These are phyloP conservation scores for Sebastes aleutianus DNA, from an alignment of 2,797 vertebrate genomes.

Conservation along the genomic window DNA sequence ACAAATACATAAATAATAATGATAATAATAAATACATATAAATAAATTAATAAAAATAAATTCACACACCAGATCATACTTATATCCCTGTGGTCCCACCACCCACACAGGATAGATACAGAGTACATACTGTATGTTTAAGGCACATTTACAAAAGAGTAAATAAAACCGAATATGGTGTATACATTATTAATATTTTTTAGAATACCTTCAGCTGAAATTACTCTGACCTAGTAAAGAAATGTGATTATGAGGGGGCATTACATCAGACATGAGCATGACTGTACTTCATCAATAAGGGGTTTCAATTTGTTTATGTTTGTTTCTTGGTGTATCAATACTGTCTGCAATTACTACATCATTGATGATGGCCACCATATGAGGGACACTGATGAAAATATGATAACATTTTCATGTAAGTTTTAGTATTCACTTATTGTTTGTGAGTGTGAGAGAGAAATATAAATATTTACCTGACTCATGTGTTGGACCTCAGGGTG, in stretches of 20 bases:
- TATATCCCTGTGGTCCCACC: too few species aligned
- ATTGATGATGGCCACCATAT: not conserved
- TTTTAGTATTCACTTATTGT: not conserved
- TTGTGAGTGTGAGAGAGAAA: not conserved
- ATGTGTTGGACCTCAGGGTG: constrained; percentile 90
- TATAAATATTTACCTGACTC: constrained; percentile 78
- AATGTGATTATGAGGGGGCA: not conserved
- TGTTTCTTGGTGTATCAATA: not conserved
- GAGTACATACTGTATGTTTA: too few species aligned
- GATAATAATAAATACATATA: too few species aligned
- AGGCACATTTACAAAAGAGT: too few species aligned
- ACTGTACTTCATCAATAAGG: not conserved
- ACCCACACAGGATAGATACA: too few species aligned
- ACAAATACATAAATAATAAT: too few species aligned
- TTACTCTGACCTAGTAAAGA: not conserved
- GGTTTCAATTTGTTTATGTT: not conserved
- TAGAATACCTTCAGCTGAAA: not conserved
- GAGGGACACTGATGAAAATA: not conserved
- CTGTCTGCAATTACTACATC: not conserved
- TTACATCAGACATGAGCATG: not conserved
- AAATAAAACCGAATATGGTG: not conserved
- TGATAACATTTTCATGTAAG: not conserved
- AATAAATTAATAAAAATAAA: too few species aligned
- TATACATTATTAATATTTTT: not conserved
- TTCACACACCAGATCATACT: too few species aligned